A percentile compares a stretch with the other conserved stretches of the same genome.
Conservation (phyloP, 1,140 invertebrate genomes). For the fruit fly (Drosophila melanogaster) region DNA sequence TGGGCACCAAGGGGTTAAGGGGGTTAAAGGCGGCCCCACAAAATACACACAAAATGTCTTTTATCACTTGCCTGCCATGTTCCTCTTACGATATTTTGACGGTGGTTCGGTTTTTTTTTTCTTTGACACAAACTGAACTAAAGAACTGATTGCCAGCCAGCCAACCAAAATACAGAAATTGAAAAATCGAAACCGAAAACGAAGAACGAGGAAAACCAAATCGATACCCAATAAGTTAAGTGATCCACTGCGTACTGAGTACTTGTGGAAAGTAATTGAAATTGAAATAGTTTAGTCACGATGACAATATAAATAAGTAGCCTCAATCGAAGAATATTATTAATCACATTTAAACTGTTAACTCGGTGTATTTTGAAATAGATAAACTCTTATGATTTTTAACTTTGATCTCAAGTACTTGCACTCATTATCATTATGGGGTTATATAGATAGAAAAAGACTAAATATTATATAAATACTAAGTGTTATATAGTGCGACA, state of each 20-base stretch:
- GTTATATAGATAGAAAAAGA: too few relatives aligned
- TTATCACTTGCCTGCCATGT: constrained; percentile 30
- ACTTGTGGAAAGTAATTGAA: neutral
- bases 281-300: neutral
- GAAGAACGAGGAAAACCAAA: constrained; percentile 16
- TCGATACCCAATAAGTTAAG: constrained; percentile 37
- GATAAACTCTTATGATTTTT: too few relatives aligned
- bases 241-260: constrained; percentile 12
- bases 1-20: neutral
- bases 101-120: constrained; percentile 27
- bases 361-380: too few relatives aligned
- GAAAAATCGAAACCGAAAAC: neutral
- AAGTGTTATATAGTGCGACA: constrained; percentile 2
- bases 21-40: neutral
- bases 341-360: too few relatives aligned
- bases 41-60: constrained; percentile 29
- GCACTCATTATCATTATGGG: too few relatives aligned
- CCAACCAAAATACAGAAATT: constrained; percentile 23
- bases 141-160: constrained; percentile 49
- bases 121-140: constrained; percentile 42
- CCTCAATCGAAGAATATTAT: too few relatives aligned
- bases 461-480: neutral
- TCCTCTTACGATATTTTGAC: constrained; percentile 27
- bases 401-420: neutral
- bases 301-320: neutral